Base-by-base conservation (phyloP, 2,113 vertebrate species). In the Pelecanoides urinatrix region DNA sequence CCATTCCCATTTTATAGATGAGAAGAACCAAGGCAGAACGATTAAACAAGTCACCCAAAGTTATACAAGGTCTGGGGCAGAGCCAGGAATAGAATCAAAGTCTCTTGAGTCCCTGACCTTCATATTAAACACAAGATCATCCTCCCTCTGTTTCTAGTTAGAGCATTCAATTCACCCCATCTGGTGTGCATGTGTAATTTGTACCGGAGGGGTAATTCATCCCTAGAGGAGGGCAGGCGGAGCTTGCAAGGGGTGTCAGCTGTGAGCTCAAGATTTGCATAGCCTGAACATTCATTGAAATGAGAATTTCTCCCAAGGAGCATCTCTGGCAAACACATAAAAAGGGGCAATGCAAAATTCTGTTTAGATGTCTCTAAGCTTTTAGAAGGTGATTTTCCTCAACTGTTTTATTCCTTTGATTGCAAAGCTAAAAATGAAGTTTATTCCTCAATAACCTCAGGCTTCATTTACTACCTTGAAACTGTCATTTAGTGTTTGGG, bases 31-130 rank as follows among this genome's bases (percentile, higher is more conserved):
- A 94, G 91, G 86, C 92, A 97, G 95, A 95, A 92, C 65, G 77
- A 97, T 97, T 97, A 96, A 96, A 89, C 91, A 93, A 96, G 95
- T 96, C 95, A 95, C 95, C 96, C 95, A 97, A 96, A 97, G 95
- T 97, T 97, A 96, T 95, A 94, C 97, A 97, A 97, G 92, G 95
- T 95, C 95, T 96, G 94, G 88, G 94, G 83, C 86, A 97, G 80
- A 94, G 86, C 96, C 94, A 97, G 92, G 86, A 96, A 96, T 94
- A 97, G 95, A 94, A 96, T 89, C 88, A 96, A 95, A 96, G 91
- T 84, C 96, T 97, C 94, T 86, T 61, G 90, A 95, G 93, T 95
- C 94, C 88, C 91, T 92, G 94, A 97, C 95, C 92, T 97, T 96
- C 94, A 95, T 94, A 94, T 94, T 97, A 97, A 97, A 95, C 61